Conservation (phyloP, 2,888 invertebrate species). For the Acrobasis consociella region DNA sequence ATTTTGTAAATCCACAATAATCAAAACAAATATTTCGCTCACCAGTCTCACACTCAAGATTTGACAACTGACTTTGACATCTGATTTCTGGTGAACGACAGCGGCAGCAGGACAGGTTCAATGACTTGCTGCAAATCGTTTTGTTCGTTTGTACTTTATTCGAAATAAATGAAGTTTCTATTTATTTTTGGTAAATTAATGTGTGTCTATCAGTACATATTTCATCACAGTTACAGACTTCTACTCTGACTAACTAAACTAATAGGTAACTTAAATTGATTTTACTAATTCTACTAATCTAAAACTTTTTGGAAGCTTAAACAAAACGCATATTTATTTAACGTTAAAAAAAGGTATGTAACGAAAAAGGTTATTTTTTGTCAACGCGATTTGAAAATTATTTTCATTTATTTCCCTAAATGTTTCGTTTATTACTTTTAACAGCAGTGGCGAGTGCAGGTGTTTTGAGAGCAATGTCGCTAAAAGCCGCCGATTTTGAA, state of each 20-base stretch:
- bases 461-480: slow-evolving; percentile 47
- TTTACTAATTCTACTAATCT: too few relatives aligned
- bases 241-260: too few relatives aligned
- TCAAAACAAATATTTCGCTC: slow-evolving; percentile 37
- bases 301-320: too few relatives aligned
- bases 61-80: not conserved
- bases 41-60: slow-evolving; percentile 55
- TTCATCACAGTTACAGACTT: too few relatives aligned
- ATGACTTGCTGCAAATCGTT: not conserved
- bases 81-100: not conserved
- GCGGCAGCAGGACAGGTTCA: too few relatives aligned
- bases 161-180: too few relatives aligned
- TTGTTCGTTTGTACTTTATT: not conserved
- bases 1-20: slow-evolving; percentile 35
- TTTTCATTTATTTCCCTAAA: slow-evolving; percentile 33
- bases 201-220: too few relatives aligned
- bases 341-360: not conserved
- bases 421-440: slow-evolving; percentile 56
- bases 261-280: too few relatives aligned
- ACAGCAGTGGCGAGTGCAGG: slow-evolving; percentile 45
- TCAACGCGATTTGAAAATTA: not conserved
- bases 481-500: slow-evolving; percentile 80
- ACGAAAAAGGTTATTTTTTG: not conserved
- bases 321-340: too few relatives aligned
- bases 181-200: too few relatives aligned